Conservation (phyloP, 1,140 invertebrate species). For the Diorhabda sublineata region DNA sequence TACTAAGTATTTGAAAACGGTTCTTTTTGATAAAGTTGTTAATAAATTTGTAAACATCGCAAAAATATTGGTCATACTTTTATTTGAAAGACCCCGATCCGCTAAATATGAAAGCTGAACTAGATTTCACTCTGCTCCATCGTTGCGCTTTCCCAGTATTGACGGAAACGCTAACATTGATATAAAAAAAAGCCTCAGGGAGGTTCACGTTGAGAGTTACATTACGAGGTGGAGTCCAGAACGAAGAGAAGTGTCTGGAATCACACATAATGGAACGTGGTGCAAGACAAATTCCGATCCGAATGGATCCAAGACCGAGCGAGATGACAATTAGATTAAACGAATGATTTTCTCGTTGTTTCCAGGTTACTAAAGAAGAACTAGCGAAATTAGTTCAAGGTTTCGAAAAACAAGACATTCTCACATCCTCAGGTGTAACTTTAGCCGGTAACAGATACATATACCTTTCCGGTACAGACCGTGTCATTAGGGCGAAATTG, state of each 20-base stretch:
- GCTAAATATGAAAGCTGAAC: too few species aligned
- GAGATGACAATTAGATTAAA: neutral
- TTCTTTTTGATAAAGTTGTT: too few species aligned
- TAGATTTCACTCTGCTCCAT: too few species aligned
- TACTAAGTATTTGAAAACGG: too few species aligned
- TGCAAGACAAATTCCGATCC: neutral
- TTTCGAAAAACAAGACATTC: conserved; percentile 79
- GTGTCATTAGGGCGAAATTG: conserved; percentile 85
- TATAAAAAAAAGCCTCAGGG: too few species aligned
- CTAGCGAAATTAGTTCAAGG: conserved; percentile 78
- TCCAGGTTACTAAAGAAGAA: conserved; percentile 84
- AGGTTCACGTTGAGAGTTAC: too few species aligned
- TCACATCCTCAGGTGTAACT: conserved; percentile 82
- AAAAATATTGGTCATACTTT: too few species aligned
- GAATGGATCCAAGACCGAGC: neutral
- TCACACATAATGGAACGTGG: neutral
- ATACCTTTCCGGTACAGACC: conserved; percentile 86
- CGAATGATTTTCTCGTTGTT: conserved; percentile 35
- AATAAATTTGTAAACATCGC: too few species aligned
- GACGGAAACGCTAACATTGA: too few species aligned
- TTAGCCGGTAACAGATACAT: conserved; percentile 87
- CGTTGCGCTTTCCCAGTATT: too few species aligned
- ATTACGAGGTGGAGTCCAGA: too few species aligned
- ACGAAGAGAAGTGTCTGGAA: neutral
- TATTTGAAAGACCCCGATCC: too few species aligned